A percentile compares a stretch with the other conserved stretches of the same genome.
phyloP scores from a whole-genome alignment of 1,140 invertebrate species.

The Neotoxoptera formosana region DNA sequence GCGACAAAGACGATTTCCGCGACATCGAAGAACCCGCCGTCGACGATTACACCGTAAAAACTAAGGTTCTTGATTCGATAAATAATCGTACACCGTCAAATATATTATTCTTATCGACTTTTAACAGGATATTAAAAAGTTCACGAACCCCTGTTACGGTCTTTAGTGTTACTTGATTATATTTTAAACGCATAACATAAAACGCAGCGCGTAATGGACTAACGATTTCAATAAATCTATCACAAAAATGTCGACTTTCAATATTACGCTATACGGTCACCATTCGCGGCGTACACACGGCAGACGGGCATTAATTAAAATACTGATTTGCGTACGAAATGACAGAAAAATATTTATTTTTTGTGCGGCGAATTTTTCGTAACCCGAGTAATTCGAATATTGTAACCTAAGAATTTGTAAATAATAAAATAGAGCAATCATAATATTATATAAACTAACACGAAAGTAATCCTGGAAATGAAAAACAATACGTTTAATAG shows the following conservation, averaged over 20 bases:
- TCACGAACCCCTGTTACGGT: not conserved
- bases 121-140: not conserved
- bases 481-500: not conserved
- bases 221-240: not conserved
- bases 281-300: not conserved
- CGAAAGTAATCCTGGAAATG: not conserved
- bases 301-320: not conserved
- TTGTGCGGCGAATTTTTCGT: not conserved
- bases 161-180: not conserved
- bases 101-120: not conserved
- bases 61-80: slow-evolving; percentile 11
- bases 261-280: not conserved
- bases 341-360: not conserved
- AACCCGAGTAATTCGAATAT: not conserved
- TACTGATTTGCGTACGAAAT: not conserved
- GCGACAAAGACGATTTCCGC: slow-evolving; percentile 21
- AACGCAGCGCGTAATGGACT: not conserved
- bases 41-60: slow-evolving; percentile 10
- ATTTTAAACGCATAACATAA: not conserved
- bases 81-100: not conserved
- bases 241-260: not conserved
- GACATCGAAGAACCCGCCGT: not conserved
- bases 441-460: not conserved
- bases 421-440: not conserved
- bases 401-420: not conserved